A percentile compares a stretch with the other conserved stretches of the same genome.
These are phyloP conservation scores for Pantherophis guttatus DNA, from an alignment of 2,113 vertebrate genomes.

Conservation along the genomic window DNA sequence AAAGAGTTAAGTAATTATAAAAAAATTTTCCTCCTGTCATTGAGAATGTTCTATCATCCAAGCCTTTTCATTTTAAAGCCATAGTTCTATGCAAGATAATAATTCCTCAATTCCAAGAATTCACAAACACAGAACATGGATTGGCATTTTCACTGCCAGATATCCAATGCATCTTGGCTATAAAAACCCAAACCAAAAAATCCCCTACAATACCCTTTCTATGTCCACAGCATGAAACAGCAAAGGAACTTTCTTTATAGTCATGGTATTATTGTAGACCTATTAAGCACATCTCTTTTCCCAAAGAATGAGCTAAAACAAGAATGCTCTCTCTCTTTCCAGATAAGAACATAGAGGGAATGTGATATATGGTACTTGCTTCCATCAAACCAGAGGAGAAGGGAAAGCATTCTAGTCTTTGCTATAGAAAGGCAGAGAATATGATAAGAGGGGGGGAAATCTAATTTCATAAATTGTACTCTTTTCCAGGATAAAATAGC, in stretches of 20 bases:
- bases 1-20: not conserved
- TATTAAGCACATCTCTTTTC: not conserved
- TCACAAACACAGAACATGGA: no score
- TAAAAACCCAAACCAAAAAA: not conserved
- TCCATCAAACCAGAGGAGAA: not conserved
- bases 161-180: not conserved
- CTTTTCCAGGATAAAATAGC: not conserved
- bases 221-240: not conserved
- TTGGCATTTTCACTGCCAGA: not conserved
- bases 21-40: not conserved
- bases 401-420: not conserved
- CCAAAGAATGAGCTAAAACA: not conserved
- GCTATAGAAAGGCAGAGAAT: not conserved
- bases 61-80: not conserved
- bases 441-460: rapidly evolving
- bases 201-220: not conserved
- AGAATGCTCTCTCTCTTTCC: not conserved
- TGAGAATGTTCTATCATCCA: not conserved
- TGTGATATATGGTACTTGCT: not conserved
- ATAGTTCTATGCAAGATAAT: not conserved
- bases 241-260: not conserved
- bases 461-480: not conserved
- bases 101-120: not conserved
- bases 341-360: not conserved
- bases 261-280: not conserved